These are phyloP conservation scores for Metallyticus violacea DNA, from an alignment of 2,888 invertebrate species.

Conservation along the genomic window DNA sequence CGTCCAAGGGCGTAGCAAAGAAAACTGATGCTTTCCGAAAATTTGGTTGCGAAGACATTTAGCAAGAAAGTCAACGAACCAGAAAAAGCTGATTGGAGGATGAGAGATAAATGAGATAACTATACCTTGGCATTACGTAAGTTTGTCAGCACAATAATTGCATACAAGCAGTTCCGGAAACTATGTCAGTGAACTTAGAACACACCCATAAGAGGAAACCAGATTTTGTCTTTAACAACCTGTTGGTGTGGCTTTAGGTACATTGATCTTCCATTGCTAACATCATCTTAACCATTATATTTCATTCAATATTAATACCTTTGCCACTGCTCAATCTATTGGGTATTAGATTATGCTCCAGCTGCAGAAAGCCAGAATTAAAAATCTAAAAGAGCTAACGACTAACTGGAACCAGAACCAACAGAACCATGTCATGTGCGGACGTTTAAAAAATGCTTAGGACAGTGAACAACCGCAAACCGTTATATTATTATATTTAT, in stretches of 20 bases:
- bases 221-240: background rate
- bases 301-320: no score
- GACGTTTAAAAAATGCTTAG: no score
- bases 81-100: background rate
- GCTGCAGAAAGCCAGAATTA: no score
- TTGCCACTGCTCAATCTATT: no score
- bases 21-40: no score
- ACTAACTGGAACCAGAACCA: no score
- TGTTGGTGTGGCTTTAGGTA: background rate
- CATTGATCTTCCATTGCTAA: background rate
- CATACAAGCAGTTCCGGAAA: background rate
- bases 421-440: no score
- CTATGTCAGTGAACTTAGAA: background rate
- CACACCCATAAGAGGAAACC: background rate
- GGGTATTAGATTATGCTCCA: no score
- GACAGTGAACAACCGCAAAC: no score
- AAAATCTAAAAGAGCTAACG: no score
- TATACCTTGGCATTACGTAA: background rate
- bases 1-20: background rate
- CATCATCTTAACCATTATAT: no score
- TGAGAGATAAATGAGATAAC: background rate
- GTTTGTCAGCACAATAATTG: background rate
- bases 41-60: background rate
- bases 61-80: background rate
- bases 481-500: no score